These are phyloP conservation scores for Euglossa dilemma DNA, from an alignment of 1,140 invertebrate species.

Conservation along the genomic window DNA sequence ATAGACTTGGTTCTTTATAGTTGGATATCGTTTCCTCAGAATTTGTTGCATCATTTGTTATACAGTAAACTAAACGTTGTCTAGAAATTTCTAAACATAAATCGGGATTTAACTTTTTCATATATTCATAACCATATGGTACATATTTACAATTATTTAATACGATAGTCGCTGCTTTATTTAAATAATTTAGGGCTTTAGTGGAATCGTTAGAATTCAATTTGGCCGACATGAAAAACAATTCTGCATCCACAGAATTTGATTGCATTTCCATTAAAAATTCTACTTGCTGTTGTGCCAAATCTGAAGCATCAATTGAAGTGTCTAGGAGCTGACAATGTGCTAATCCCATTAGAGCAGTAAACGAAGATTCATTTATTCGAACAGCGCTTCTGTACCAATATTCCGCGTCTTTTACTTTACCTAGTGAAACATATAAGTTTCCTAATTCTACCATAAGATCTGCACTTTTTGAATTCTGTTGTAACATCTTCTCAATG, in stretches of 20 bases:
- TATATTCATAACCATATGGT: slow-evolving; percentile 89
- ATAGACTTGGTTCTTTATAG: slow-evolving; percentile 83
- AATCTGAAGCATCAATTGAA: slow-evolving; percentile 82
- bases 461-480: slow-evolving; percentile 87
- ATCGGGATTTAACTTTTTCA: slow-evolving; percentile 91
- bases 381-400: slow-evolving; percentile 91
- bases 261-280: slow-evolving; percentile 92
- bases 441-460: slow-evolving; percentile 92
- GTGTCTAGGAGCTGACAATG: slow-evolving; percentile 89
- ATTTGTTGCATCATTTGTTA: slow-evolving; percentile 68
- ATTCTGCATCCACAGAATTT: slow-evolving; percentile 82
- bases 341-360: slow-evolving; percentile 91
- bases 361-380: slow-evolving; percentile 91
- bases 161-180: slow-evolving; percentile 88
- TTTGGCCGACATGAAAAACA: slow-evolving; percentile 88
- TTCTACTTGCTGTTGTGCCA: slow-evolving; percentile 93
- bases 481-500: slow-evolving; percentile 89
- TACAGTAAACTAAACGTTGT: slow-evolving; percentile 89
- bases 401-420: slow-evolving; percentile 89
- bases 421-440: slow-evolving; percentile 88
- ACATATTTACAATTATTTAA: slow-evolving; percentile 85
- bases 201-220: slow-evolving; percentile 84
- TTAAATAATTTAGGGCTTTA: slow-evolving; percentile 85
- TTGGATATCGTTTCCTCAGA: slow-evolving; percentile 53
- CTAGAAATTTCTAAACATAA: slow-evolving; percentile 91